Evolutionary conservation across 2,888 invertebrate species (phyloP).

Genomic region (Andrena minutula): DNA sequence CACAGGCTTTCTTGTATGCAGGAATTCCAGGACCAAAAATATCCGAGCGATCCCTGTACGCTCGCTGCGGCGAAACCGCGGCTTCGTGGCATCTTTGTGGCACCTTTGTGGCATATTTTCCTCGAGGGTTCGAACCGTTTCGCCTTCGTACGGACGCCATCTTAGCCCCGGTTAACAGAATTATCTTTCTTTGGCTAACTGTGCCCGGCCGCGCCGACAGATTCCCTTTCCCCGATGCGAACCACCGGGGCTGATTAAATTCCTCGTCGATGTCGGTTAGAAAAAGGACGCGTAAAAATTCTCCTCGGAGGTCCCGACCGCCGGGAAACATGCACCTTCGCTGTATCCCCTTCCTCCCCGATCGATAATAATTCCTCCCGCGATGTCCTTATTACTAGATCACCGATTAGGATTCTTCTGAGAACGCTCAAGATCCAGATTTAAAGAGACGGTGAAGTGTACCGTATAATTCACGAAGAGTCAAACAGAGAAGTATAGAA

Average conservation of each 20-base stretch:
- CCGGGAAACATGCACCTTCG: not conserved
- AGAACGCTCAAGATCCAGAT: too few species aligned
- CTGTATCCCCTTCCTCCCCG: not conserved
- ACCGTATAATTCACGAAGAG: too few species aligned
- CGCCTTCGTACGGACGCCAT: conserved; percentile 45
- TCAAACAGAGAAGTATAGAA: too few species aligned
- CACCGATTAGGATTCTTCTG: too few species aligned
- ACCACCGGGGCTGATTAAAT: conserved; percentile 49
- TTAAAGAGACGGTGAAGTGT: too few species aligned
- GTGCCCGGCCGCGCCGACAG: conserved; percentile 13
- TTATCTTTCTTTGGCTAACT: conserved; percentile 62
- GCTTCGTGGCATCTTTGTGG: conserved; percentile 69
- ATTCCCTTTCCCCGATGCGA: conserved; percentile 14
- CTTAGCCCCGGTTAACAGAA: conserved; percentile 56
- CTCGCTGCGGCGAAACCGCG: conserved; percentile 57
- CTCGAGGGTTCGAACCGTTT: conserved; percentile 61
- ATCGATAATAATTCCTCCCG: not conserved
- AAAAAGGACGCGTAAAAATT: conserved; percentile 32
- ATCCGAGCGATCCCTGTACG: conserved; percentile 60
- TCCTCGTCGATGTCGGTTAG: conserved; percentile 21
- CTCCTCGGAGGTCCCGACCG: not conserved
- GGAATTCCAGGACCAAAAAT: conserved; percentile 70
- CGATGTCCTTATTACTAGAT: not conserved
- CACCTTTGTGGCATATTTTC: conserved; percentile 69
- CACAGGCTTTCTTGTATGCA: conserved; percentile 62